phyloP scores from a whole-genome alignment of 2,888 invertebrate species.

The Caenorhabditis auriculariae region DNA sequence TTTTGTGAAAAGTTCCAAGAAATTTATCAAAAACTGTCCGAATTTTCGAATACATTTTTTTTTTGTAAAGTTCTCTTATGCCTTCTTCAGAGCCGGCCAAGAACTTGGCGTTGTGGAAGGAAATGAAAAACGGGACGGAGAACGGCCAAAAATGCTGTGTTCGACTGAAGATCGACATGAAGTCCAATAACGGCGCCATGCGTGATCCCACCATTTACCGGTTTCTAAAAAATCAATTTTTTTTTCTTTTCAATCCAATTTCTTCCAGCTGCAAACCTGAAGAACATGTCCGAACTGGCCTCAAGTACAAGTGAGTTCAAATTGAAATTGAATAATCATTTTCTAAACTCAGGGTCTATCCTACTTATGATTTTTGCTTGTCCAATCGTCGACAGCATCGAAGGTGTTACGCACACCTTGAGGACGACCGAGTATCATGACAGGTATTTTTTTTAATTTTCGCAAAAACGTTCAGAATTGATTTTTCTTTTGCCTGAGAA shows the following conservation, averaged over 20 bases:
- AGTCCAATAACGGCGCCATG: slow-evolving; percentile 90
- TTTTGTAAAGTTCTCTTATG: too few species aligned
- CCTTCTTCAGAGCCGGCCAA: slow-evolving; percentile 78
- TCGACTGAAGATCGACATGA: slow-evolving; percentile 95
- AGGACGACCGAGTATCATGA: slow-evolving; percentile 98
- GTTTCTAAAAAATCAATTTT: not conserved
- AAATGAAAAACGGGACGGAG: slow-evolving; percentile 84
- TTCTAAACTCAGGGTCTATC: slow-evolving; percentile 80
- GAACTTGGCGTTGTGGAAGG: slow-evolving; percentile 86
- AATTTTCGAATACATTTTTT: too few species aligned
- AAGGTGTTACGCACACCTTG: slow-evolving; percentile 94
- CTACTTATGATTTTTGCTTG: slow-evolving; percentile 99
- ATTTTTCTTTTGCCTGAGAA: too few species aligned
- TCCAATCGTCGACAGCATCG: slow-evolving; percentile 95
- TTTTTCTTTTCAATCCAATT: not conserved
- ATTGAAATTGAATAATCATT: not conserved
- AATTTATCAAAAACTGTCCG: slow-evolving; percentile 3
- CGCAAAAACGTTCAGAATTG: too few species aligned
- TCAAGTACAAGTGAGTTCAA: slow-evolving; percentile 81
- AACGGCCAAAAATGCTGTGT: slow-evolving; percentile 87
- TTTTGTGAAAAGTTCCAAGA: not conserved
- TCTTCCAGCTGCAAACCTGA: slow-evolving; percentile 80
- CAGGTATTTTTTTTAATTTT: too few species aligned
- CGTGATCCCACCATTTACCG: slow-evolving; percentile 97
- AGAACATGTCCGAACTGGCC: slow-evolving; percentile 87